Percentiles rank a stretch among this genome's conserved stretches.
These are phyloP conservation scores for Papilio elwesi DNA, from an alignment of 2,888 invertebrate species.

Conservation along the genomic window DNA sequence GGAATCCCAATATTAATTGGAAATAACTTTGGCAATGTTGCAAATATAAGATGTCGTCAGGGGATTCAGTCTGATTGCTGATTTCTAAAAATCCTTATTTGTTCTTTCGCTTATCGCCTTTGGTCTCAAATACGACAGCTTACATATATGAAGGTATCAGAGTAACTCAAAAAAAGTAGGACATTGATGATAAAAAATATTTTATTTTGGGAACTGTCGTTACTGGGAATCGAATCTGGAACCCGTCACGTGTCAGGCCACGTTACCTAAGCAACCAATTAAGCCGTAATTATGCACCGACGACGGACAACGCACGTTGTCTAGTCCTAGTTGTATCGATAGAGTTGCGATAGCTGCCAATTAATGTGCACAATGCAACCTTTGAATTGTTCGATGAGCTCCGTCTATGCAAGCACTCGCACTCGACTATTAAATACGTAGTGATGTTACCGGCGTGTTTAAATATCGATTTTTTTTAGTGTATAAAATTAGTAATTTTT, in stretches of 20 bases:
- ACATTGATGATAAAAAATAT: neutral
- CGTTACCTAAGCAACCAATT: neutral
- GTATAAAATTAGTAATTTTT: no score
- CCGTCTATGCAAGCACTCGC: constrained; percentile 6
- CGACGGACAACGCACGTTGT: neutral
- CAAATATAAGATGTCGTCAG: no score
- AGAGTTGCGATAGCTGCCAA: constrained; percentile 37
- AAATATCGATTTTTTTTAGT: neutral
- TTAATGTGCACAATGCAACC: constrained; percentile 42
- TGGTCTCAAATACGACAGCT: no score
- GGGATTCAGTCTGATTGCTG: no score
- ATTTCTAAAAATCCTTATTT: no score
- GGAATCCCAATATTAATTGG: no score
- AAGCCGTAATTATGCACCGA: constrained; percentile 7
- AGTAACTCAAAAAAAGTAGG: no score
- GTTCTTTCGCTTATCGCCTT: no score
- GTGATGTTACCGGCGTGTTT: neutral
- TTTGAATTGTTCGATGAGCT: constrained; percentile 23
- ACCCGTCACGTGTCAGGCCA: constrained; percentile 3
- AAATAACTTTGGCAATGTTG: no score
- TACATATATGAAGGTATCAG: no score
- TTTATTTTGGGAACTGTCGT: neutral
- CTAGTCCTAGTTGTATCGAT: constrained; percentile 9
- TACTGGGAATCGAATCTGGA: constrained; percentile 1
- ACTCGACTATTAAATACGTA: constrained; percentile 2